These are phyloP conservation scores for Agonum fuliginosum DNA, from an alignment of 2,888 invertebrate species.

Conservation along the genomic window DNA sequence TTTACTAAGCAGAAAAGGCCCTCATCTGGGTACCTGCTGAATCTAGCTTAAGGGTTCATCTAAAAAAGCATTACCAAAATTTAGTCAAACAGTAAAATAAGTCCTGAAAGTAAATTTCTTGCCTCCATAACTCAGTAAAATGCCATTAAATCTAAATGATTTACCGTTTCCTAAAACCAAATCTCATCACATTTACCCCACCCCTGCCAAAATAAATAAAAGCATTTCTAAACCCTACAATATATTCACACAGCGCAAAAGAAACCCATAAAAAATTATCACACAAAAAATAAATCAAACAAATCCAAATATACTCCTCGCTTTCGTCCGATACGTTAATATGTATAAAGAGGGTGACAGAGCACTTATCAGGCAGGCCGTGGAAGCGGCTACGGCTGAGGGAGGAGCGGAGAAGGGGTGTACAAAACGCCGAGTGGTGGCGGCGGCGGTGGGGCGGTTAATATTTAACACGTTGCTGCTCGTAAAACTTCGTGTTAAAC, in stretches of 20 bases:
- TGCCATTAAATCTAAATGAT: too few species aligned
- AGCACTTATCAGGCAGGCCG: constrained; percentile 28
- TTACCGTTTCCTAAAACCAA: neutral
- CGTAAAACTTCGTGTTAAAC: constrained; percentile 23
- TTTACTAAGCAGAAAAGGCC: too few species aligned
- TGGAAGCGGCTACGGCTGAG: neutral
- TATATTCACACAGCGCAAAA: constrained; percentile 29
- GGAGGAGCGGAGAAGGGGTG: neutral
- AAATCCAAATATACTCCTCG: constrained; percentile 31
- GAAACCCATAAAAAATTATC: constrained; percentile 41
- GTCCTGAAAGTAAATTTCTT: too few species aligned
- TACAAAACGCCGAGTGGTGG: too few species aligned
- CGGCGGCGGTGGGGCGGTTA: constrained; percentile 1
- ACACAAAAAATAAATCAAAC: constrained; percentile 23
- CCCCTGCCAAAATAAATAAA: neutral
- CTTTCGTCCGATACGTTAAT: constrained; percentile 39
- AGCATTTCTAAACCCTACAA: constrained; percentile 7
- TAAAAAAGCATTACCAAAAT: too few species aligned
- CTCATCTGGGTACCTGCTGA: too few species aligned
- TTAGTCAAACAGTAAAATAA: too few species aligned
- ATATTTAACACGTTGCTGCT: constrained; percentile 29
- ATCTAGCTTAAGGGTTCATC: too few species aligned
- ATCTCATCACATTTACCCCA: neutral
- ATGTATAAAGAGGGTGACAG: constrained; percentile 37
- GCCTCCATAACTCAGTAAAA: too few species aligned